Evolutionary conservation across 2,888 invertebrate species (phyloP).

Genomic region (Agelastica alni): DNA sequence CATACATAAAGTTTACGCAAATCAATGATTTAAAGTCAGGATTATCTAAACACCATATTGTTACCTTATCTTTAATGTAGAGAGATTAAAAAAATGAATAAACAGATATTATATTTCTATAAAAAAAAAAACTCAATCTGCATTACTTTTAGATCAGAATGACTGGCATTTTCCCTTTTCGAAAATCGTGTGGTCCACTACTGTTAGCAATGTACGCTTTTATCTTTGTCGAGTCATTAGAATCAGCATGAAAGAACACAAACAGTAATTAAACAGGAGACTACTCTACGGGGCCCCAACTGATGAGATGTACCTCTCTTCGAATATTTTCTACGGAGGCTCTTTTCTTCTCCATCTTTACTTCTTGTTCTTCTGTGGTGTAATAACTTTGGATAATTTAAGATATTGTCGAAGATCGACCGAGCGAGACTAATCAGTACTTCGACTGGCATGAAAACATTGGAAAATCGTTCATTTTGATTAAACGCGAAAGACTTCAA

Average conservation of each 20-base stretch:
- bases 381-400: constrained; percentile 8
- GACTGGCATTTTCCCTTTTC: too few relatives aligned
- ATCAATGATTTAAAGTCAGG: too few relatives aligned
- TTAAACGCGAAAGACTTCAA: too few relatives aligned
- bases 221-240: constrained; percentile 40
- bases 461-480: too few relatives aligned
- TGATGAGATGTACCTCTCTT: constrained; percentile 6
- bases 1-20: too few relatives aligned
- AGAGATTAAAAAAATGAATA: too few relatives aligned
- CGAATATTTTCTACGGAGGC: constrained; percentile 8
- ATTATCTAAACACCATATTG: too few relatives aligned
- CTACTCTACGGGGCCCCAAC: constrained; percentile 32
- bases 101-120: too few relatives aligned
- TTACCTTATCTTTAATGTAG: too few relatives aligned
- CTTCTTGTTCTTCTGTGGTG: constrained; percentile 7
- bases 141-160: too few relatives aligned
- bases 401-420: neutral
- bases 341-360: neutral
- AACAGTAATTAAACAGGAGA: constrained; percentile 41
- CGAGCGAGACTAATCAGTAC: constrained; percentile 7
- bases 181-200: neutral
- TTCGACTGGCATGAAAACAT: too few relatives aligned
- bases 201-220: constrained; percentile 12
- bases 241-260: constrained; percentile 38
- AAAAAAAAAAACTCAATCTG: too few relatives aligned